Percentiles rank a stretch among this genome's conserved stretches.
Evolutionary conservation across 2,888 invertebrate species (phyloP).

Genomic region (Leptopilina syphax): DNA sequence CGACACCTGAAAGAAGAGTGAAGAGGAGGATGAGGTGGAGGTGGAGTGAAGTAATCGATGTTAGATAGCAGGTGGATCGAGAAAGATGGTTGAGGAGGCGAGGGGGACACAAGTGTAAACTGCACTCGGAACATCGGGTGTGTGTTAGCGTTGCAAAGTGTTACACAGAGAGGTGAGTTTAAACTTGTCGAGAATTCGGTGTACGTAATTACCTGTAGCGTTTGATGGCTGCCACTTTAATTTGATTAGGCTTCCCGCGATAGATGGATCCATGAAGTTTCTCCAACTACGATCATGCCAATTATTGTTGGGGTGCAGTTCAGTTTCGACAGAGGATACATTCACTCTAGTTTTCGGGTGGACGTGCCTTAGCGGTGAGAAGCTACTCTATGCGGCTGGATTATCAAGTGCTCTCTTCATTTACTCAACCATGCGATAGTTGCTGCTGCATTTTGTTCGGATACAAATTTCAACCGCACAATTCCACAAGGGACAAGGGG

Average conservation of each 20-base stretch:
- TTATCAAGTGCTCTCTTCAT: constrained; percentile 10
- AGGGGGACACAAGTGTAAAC: constrained; percentile 29
- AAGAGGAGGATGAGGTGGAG: not conserved
- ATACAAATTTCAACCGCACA: not conserved
- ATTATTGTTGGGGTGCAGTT: constrained; percentile 22
- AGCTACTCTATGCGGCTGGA: constrained; percentile 16
- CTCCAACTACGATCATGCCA: constrained; percentile 35
- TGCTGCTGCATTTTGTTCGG: not conserved
- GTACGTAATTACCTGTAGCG: constrained; percentile 35
- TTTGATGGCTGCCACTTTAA: constrained; percentile 38
- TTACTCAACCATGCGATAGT: not conserved
- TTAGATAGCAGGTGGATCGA: constrained; percentile 38
- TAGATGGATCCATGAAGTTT: constrained; percentile 35
- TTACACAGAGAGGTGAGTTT: constrained; percentile 13
- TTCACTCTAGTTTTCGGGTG: constrained; percentile 11
- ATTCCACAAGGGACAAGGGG: not conserved
- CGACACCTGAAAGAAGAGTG: constrained; percentile 27
- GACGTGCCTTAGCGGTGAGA: constrained; percentile 12
- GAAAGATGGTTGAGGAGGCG: not conserved
- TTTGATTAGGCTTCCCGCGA: constrained; percentile 36
- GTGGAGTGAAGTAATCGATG: constrained; percentile 26
- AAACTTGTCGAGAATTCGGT: constrained; percentile 39
- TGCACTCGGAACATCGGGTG: constrained; percentile 6
- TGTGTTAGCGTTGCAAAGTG: constrained; percentile 6
- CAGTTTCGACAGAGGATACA: constrained; percentile 12